Conservation (phyloP, 2,113 vertebrate genomes). For the Rhombomys opimus region DNA sequence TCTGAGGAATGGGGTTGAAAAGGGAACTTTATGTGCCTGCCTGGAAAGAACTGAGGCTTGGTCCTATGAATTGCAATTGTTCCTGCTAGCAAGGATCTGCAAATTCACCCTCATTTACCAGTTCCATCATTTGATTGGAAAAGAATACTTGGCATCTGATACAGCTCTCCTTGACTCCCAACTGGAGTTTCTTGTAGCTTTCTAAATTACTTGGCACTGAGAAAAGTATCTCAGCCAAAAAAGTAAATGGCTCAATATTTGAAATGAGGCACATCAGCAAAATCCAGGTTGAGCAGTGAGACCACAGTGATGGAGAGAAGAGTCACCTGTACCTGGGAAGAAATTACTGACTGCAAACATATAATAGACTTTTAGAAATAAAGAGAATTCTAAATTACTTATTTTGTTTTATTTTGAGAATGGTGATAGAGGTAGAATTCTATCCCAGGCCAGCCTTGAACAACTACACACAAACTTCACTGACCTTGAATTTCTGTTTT, state of each 20-base stretch:
- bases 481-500: neutral
- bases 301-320: slow-evolving; percentile 40
- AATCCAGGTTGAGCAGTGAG: slow-evolving; percentile 54
- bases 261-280: slow-evolving; percentile 52
- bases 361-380: neutral
- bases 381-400: neutral
- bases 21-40: neutral
- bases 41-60: neutral
- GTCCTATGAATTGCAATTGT: slow-evolving; percentile 25
- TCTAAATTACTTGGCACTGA: slow-evolving; percentile 73
- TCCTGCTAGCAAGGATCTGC: slow-evolving; percentile 2
- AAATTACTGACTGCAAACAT: slow-evolving; percentile 59
- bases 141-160: slow-evolving; percentile 64
- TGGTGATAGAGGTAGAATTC: neutral
- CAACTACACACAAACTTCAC: neutral
- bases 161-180: slow-evolving; percentile 42
- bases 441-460: neutral
- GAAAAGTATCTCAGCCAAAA: slow-evolving; percentile 28
- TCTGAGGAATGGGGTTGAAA: neutral
- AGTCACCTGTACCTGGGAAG: slow-evolving; percentile 51
- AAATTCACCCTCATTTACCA: slow-evolving; percentile 42
- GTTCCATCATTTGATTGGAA: slow-evolving; percentile 47
- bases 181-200: slow-evolving; percentile 63
- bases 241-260: slow-evolving; percentile 66
- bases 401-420: neutral